These are phyloP conservation scores for Pterois miles DNA, from an alignment of 2,797 vertebrate genomes.

Conservation along the genomic window DNA sequence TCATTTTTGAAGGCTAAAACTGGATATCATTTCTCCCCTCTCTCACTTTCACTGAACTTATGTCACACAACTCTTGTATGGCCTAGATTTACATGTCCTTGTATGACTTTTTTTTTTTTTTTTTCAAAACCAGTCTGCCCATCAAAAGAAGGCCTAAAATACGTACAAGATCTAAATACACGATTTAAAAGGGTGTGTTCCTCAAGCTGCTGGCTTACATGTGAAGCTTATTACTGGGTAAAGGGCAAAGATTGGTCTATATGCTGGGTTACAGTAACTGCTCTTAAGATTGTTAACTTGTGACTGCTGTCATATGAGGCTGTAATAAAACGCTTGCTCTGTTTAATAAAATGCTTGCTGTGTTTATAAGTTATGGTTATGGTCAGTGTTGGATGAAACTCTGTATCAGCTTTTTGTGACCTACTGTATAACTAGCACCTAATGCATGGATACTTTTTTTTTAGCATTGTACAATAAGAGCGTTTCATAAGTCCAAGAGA, in stretches of 20 bases:
- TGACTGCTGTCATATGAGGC: constrained; percentile 58
- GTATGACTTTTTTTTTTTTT: no score
- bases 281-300: constrained; percentile 37
- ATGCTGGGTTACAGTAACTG: constrained; percentile 17
- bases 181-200: background rate
- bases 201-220: constrained; percentile 1
- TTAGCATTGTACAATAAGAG: background rate
- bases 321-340: constrained; percentile 26
- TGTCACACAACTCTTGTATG: background rate
- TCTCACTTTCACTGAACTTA: background rate
- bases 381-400: constrained; percentile 33
- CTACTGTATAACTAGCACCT: background rate
- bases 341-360: constrained; percentile 32
- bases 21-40: background rate
- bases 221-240: constrained; percentile 8
- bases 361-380: constrained; percentile 9
- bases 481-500: background rate
- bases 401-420: constrained; percentile 16
- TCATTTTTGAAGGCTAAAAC: background rate
- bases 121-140: background rate
- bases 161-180: background rate
- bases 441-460: background rate
- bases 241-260: constrained; percentile 28
- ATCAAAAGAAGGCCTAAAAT: background rate
- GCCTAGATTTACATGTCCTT: background rate